Evolutionary conservation across 2,797 vertebrate genomes (phyloP).

Genomic region (Limnodromus scolopaceus): DNA sequence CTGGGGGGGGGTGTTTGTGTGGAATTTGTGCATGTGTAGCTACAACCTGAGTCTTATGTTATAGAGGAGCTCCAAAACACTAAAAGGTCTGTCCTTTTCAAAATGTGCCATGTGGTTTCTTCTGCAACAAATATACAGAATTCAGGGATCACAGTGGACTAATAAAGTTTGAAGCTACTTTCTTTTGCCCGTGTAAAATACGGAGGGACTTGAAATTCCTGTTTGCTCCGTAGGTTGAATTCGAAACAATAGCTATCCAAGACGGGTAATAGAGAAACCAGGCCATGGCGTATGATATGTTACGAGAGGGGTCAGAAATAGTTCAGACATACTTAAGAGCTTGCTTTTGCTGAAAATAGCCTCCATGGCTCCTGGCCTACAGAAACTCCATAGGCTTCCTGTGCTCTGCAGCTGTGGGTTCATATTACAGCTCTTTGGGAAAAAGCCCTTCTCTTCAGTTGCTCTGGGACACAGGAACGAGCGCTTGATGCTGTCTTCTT

Average conservation of each 20-base stretch:
- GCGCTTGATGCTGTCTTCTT: conserved; percentile 23
- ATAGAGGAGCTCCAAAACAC: not conserved
- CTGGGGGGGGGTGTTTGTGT: not conserved
- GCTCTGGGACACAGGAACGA: conserved; percentile 14
- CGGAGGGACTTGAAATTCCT: not conserved
- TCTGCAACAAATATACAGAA: not conserved
- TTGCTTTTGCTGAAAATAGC: conserved; percentile 70
- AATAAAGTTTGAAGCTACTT: not conserved
- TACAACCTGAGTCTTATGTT: not conserved
- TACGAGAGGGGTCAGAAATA: conserved; percentile 61
- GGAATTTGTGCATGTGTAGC: not conserved
- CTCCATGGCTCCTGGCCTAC: conserved; percentile 55
- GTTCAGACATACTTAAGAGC: conserved; percentile 70
- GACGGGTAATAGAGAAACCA: conserved; percentile 47
- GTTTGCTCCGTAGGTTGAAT: conserved; percentile 9
- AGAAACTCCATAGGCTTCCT: conserved; percentile 71
- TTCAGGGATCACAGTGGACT: not conserved
- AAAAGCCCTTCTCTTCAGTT: conserved; percentile 54
- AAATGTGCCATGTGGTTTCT: not conserved
- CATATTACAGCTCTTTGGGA: conserved; percentile 60
- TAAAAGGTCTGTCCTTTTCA: not conserved
- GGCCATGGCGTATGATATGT: conserved; percentile 13
- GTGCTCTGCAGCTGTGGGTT: conserved; percentile 65
- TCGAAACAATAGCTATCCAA: conserved; percentile 29
- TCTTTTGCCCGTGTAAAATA: not conserved